Conservation (phyloP, 2,888 invertebrate genomes). For the Macropis europaea region DNA sequence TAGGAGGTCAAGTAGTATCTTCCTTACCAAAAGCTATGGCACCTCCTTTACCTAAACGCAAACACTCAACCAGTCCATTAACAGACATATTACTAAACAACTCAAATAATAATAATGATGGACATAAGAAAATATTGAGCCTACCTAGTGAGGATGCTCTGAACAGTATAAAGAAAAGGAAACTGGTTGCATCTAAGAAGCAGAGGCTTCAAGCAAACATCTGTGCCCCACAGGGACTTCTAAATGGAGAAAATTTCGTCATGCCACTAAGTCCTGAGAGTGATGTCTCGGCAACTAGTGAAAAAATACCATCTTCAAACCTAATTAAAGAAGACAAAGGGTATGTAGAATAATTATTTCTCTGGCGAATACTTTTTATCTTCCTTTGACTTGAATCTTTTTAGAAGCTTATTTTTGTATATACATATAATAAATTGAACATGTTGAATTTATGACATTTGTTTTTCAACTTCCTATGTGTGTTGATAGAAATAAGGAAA, state of each 20-base stretch:
- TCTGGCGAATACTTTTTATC: background rate
- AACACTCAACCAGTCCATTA: slow-evolving; percentile 69
- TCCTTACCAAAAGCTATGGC: slow-evolving; percentile 67
- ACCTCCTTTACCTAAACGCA: slow-evolving; percentile 70
- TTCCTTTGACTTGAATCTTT: too few species aligned
- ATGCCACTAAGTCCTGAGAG: slow-evolving; percentile 79
- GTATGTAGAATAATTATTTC: slow-evolving; percentile 57
- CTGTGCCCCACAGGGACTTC: slow-evolving; percentile 62
- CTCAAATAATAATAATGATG: slow-evolving; percentile 73
- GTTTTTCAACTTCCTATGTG: slow-evolving; percentile 1
- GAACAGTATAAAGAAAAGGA: slow-evolving; percentile 66
- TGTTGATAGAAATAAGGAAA: background rate
- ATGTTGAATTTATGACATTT: background rate
- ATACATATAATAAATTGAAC: slow-evolving; percentile 1
- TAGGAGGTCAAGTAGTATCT: slow-evolving; percentile 63
- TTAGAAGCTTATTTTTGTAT: slow-evolving; percentile 1
- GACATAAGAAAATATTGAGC: slow-evolving; percentile 53
- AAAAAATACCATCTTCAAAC: slow-evolving; percentile 68
- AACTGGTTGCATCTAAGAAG: slow-evolving; percentile 71
- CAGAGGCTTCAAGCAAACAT: slow-evolving; percentile 60
- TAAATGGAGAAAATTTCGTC: slow-evolving; percentile 76
- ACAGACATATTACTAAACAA: slow-evolving; percentile 71
- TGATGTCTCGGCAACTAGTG: slow-evolving; percentile 77
- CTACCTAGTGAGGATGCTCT: slow-evolving; percentile 55
- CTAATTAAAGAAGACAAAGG: slow-evolving; percentile 74